Evolutionary conservation across 2,113 vertebrate species (phyloP).

Genomic region (Eublepharis macularius): DNA sequence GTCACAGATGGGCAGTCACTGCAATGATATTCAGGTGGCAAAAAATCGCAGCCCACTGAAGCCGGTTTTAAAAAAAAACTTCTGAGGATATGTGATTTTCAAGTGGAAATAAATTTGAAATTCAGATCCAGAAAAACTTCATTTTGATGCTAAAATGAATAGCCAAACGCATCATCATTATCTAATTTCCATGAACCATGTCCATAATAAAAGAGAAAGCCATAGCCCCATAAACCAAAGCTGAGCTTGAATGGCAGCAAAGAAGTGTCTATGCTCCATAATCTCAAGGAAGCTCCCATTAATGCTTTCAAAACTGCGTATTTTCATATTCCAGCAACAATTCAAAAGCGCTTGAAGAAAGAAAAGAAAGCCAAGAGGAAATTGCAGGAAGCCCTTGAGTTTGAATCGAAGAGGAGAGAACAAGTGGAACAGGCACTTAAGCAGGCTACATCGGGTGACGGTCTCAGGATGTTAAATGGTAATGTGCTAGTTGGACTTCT

Average conservation of each 20-base stretch:
- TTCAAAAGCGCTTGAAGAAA: conserved; percentile 91
- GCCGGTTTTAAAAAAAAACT: background rate
- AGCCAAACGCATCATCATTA: background rate
- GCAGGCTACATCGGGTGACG: conserved; percentile 80
- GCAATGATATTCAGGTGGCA: background rate
- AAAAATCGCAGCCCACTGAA: background rate
- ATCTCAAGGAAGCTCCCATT: background rate
- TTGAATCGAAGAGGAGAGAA: conserved; percentile 87
- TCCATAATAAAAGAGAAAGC: background rate
- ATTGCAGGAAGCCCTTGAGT: conserved; percentile 91
- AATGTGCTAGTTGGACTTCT: conserved; percentile 59
- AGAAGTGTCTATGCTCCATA: background rate
- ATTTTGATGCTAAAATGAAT: background rate
- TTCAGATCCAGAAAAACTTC: background rate
- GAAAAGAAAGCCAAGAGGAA: conserved; percentile 93
- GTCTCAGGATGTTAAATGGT: conserved; percentile 86
- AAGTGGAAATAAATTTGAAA: background rate
- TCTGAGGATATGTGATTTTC: background rate
- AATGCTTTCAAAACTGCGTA: background rate
- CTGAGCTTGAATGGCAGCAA: background rate
- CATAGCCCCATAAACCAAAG: background rate
- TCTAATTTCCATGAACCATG: background rate
- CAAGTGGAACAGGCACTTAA: conserved; percentile 89
- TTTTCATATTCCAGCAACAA: conserved; percentile 77
- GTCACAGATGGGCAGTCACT: background rate